Conservation (phyloP, 2,888 invertebrate genomes). For the Dicroscelio sp. region DNA sequence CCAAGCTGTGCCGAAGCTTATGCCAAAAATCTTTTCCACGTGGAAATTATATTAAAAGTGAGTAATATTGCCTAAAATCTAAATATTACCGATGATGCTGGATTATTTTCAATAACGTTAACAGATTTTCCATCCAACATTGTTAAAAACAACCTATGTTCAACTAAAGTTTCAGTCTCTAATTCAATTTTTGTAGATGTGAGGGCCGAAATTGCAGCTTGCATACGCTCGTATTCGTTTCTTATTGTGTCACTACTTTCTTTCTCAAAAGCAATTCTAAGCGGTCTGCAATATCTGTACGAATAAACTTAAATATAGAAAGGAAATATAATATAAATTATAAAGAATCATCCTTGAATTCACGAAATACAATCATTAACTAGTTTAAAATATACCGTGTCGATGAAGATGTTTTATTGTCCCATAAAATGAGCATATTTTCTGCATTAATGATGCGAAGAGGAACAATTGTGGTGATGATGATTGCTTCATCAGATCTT, state of each 20-base stretch:
- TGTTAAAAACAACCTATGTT: conserved; percentile 11
- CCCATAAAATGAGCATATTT: conserved; percentile 8
- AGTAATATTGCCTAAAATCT: too few species aligned
- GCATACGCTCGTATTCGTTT: conserved; percentile 14
- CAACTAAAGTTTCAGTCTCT: neutral
- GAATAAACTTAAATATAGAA: conserved; percentile 1
- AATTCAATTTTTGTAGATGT: conserved; percentile 13
- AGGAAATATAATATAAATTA: too few species aligned
- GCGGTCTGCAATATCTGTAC: conserved; percentile 30
- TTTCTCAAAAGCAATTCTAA: conserved; percentile 25
- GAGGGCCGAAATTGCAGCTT: neutral
- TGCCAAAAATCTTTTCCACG: too few species aligned
- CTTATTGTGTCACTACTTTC: conserved; percentile 5
- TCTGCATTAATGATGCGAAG: conserved; percentile 1
- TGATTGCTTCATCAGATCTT: conserved; percentile 24
- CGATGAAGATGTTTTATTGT: conserved; percentile 13
- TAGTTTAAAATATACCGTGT: conserved; percentile 26
- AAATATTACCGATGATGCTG: conserved; percentile 22
- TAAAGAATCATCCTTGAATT: too few species aligned
- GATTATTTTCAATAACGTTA: conserved; percentile 22
- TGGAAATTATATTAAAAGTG: too few species aligned
- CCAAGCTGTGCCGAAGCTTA: too few species aligned
- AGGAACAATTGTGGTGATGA: conserved; percentile 27
- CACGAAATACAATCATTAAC: too few species aligned
- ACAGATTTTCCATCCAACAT: conserved; percentile 33